These are phyloP conservation scores for Trialeurodes vaporariorum DNA, from an alignment of 1,140 invertebrate genomes.

Conservation along the genomic window DNA sequence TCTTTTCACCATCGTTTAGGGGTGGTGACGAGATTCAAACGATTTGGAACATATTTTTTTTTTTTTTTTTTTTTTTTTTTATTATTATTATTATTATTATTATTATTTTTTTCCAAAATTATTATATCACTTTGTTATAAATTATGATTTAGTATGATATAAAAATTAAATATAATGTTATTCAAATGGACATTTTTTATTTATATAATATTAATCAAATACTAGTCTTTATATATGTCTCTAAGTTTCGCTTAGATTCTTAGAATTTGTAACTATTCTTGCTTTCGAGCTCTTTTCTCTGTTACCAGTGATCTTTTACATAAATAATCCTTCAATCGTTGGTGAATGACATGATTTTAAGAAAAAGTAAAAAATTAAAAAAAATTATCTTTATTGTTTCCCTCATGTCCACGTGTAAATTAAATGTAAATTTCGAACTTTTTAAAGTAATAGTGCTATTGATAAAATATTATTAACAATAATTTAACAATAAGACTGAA, in stretches of 20 bases:
- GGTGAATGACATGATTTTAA: background rate
- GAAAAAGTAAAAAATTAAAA: background rate
- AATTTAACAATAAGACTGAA: background rate
- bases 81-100: too few species aligned
- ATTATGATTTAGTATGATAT: background rate
- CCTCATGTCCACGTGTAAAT: background rate
- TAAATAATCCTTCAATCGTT: background rate
- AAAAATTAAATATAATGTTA: too few species aligned
- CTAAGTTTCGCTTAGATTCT: background rate
- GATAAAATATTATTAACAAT: background rate
- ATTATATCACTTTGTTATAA: background rate
- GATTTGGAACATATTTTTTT: too few species aligned
- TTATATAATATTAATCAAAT: background rate
- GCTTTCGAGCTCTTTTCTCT: background rate
- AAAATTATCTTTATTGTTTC: background rate
- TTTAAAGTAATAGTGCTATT: background rate
- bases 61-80: too few species aligned
- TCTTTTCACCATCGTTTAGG: background rate
- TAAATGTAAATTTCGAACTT: background rate
- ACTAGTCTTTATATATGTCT: background rate
- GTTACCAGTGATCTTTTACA: background rate
- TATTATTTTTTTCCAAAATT: background rate
- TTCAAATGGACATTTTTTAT: background rate
- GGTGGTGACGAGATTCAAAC: background rate
- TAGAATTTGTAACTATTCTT: background rate